phyloP scores from a whole-genome alignment of 2,888 invertebrate species.

The Eilema depressum region DNA sequence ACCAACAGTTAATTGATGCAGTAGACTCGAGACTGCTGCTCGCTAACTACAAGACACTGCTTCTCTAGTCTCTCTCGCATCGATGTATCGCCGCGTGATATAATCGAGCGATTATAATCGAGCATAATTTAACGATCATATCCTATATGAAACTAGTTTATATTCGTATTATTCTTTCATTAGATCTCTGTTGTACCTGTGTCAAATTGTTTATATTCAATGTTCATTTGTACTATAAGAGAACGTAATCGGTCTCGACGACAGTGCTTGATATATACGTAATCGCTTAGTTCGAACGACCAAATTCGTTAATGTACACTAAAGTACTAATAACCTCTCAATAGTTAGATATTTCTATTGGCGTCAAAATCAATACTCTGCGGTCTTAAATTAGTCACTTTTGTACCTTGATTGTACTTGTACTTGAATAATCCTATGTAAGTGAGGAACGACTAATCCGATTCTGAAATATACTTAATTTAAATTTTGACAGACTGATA shows the following conservation, averaged over 20 bases:
- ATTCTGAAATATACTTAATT: conserved; percentile 87
- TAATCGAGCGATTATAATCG: conserved; percentile 75
- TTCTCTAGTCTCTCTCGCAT: conserved; percentile 86
- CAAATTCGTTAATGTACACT: conserved; percentile 75
- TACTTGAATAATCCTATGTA: conserved; percentile 82
- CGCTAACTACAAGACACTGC: conserved; percentile 78
- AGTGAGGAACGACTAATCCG: conserved; percentile 83
- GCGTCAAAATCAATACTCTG: conserved; percentile 81
- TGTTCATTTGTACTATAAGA: conserved; percentile 80
- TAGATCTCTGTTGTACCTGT: conserved; percentile 87
- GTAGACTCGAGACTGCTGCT: conserved; percentile 81
- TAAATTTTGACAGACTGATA: conserved; percentile 87
- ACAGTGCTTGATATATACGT: conserved; percentile 74
- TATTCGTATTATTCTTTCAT: conserved; percentile 86
- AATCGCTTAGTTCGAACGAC: conserved; percentile 77
- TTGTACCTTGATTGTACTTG: conserved; percentile 85
- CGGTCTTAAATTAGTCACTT: conserved; percentile 85
- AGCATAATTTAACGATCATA: conserved; percentile 85
- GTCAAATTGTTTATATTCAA: conserved; percentile 82
- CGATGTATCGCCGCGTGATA: conserved; percentile 75
- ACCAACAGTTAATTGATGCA: conserved; percentile 85
- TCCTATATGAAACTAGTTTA: conserved; percentile 84
- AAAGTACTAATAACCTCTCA: conserved; percentile 70
- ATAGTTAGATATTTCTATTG: conserved; percentile 73
- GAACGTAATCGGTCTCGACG: conserved; percentile 74